phyloP scores from a whole-genome alignment of 2,113 vertebrate species.

The Synchiropus splendidus region DNA sequence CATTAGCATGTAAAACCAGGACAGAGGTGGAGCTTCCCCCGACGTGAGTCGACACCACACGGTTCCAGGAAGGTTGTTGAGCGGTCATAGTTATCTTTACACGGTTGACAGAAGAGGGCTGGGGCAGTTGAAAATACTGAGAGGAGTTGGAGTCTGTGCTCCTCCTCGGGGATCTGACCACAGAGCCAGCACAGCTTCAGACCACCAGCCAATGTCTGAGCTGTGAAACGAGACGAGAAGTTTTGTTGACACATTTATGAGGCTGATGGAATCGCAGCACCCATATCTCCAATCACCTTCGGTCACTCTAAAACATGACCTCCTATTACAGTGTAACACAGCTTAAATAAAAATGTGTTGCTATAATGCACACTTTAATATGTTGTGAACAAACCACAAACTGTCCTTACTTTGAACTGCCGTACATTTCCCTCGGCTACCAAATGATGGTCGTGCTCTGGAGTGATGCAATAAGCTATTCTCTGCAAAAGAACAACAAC shows the following conservation, averaged over 20 bases:
- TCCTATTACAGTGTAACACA: no score
- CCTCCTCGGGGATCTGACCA: conserved; percentile 23
- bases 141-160: conserved; percentile 27
- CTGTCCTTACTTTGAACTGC: conserved; percentile 81
- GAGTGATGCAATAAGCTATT: conserved; percentile 91
- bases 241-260: background rate
- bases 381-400: background rate
- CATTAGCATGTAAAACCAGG: no score
- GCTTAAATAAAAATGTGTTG: no score
- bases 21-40: no score
- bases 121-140: conserved; percentile 4
- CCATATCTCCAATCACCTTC: no score
- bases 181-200: conserved; percentile 28
- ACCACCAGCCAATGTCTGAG: conserved; percentile 71
- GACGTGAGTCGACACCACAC: no score
- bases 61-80: no score
- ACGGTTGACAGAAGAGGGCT: conserved; percentile 26
- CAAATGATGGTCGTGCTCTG: conserved; percentile 87
- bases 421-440: conserved; percentile 83
- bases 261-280: no score
- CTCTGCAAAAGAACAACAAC: conserved; percentile 66
- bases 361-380: no score
- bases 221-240: conserved; percentile 43
- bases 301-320: no score
- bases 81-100: background rate